Percentiles rank a stretch among this genome's conserved stretches.
Evolutionary conservation across 2,888 invertebrate species (phyloP).

Genomic region (Tenthredo mesomela): DNA sequence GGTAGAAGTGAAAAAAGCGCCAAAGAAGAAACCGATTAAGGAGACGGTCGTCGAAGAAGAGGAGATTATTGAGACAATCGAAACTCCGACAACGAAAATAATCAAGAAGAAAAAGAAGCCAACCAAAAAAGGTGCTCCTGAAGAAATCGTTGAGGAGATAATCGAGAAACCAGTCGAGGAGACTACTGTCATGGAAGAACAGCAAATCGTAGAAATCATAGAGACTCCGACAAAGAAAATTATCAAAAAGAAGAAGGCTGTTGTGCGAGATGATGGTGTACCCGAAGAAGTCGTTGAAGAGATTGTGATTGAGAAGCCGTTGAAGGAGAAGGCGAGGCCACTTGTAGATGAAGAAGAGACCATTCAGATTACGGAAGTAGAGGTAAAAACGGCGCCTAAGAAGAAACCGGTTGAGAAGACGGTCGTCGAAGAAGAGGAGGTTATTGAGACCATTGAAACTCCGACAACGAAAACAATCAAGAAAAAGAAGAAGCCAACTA

Average conservation of each 20-base stretch:
- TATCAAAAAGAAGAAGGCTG: conserved; percentile 63
- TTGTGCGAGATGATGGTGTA: conserved; percentile 59
- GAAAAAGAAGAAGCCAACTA: conserved; percentile 55
- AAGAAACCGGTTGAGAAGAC: conserved; percentile 60
- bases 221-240: conserved; percentile 59
- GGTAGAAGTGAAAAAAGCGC: conserved; percentile 64
- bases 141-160: conserved; percentile 52
- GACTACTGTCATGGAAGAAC: conserved; percentile 57
- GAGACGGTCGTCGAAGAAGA: conserved; percentile 59
- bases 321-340: conserved; percentile 55
- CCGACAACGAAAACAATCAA: conserved; percentile 52
- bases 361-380: conserved; percentile 62
- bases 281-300: conserved; percentile 61
- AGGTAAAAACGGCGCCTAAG: conserved; percentile 61
- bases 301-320: conserved; percentile 53
- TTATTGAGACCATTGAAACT: conserved; percentile 55
- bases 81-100: conserved; percentile 53
- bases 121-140: conserved; percentile 56
- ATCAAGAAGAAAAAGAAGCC: conserved; percentile 55
- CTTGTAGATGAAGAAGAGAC: conserved; percentile 59
- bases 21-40: conserved; percentile 60
- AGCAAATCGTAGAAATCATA: conserved; percentile 61
- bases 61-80: conserved; percentile 55
- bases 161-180: conserved; percentile 56
- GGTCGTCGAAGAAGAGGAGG: conserved; percentile 57